Percentiles rank a stretch among this genome's conserved stretches.
Conservation (phyloP, 2,797 vertebrate genomes). For the Ficedula albicollis region DNA sequence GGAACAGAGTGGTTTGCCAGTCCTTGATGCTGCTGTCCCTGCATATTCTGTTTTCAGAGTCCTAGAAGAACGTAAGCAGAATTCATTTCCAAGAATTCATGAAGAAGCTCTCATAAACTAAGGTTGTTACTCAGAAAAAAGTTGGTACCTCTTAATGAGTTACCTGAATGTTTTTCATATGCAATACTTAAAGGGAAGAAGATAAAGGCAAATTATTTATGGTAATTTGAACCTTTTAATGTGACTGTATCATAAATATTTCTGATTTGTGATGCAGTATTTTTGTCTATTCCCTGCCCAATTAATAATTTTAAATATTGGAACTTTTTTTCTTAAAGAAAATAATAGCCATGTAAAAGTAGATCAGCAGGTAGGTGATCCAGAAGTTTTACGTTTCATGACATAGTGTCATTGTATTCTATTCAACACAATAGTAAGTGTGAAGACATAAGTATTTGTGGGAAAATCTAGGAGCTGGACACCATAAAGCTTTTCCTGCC, state of each 20-base stretch:
- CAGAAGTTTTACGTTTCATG: background rate
- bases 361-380: background rate
- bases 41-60: background rate
- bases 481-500: background rate
- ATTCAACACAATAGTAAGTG: background rate
- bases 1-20: background rate
- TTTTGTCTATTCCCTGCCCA: background rate
- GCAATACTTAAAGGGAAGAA: background rate
- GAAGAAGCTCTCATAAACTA: background rate
- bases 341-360: background rate
- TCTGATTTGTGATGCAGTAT: background rate
- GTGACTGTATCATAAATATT: background rate
- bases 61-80: background rate
- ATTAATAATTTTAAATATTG: background rate
- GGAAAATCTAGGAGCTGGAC: background rate
- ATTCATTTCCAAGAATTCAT: background rate
- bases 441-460: background rate
- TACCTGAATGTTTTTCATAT: background rate
- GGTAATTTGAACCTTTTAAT: background rate
- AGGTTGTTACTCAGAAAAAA: background rate
- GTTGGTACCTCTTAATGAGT: background rate
- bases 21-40: background rate
- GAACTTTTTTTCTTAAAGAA: background rate
- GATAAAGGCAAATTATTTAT: background rate
- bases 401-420: background rate